Evolutionary conservation across 2,797 vertebrate genomes (phyloP), one percentile per base, ranked within the genome.

Genomic region (Propithecus perrieri): DNA sequence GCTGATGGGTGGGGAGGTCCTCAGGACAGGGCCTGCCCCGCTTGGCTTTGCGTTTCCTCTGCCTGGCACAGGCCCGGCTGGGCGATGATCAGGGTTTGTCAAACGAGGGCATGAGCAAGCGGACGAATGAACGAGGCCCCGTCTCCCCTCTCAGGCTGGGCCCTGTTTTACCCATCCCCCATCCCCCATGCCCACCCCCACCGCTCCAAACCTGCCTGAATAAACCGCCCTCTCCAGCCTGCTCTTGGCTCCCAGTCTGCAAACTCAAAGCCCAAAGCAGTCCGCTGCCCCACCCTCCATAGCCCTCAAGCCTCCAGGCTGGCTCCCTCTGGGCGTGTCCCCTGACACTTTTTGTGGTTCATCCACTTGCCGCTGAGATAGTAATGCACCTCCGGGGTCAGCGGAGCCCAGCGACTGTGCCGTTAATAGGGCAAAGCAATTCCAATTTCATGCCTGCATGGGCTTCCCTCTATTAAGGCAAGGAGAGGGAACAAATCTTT

Each of bases 391-490:
- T 75, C 41, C 65, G 86, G 88, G 95, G 96, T 95, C 75, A 96
- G 61, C 1, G n/a, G 84, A 91, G 90, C 89, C 94, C 93, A 74
- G 5, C 3, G 4, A 79, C 93, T 43, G 0, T 22, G 18, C 91
- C 35, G 87, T 72, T 96, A 97, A 97, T 50, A 86, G 95, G 96
- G 96, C 69, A 88, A 59, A 65, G 89, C 92, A 63, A 95, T 94
- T 96, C 95, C 96, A 97, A 96, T 97, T 96, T 98, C 97, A 97
- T 90, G 96, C 92, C 83, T 96, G 83, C 53, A 17, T 71, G 93
- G 89, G 41, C 78, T 95, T 97, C 33, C 91, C 57, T 94, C 96
- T 92, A 85, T 96, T 85, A 91, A 81, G 88, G 75, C 78, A 93
- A 91, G 80, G 89, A 95, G 91, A 92, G 67, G 94, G 86, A 96